Evolutionary conservation across 2,797 vertebrate species (phyloP), one percentile per base, ranked within the genome.

Genomic region (Chelmon rostratus): DNA sequence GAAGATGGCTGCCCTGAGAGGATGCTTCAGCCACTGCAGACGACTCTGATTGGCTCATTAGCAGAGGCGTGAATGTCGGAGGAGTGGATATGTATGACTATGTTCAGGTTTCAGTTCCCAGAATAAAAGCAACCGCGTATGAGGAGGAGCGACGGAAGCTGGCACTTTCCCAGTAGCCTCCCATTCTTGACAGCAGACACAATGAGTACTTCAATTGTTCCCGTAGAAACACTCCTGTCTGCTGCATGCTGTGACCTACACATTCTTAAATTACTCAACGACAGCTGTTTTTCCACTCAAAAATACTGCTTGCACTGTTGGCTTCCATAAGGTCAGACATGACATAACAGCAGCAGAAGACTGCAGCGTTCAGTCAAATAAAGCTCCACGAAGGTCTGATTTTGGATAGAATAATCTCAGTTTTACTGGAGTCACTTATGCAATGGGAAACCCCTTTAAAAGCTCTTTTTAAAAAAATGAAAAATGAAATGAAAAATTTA

Each of bases 31-130:
- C 23, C 15, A 6, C 21, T 33, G 8, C 1, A 15, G 12, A 16
- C 8, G 6, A 21, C 2, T 62, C 76, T 84, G 88, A 94, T 92
- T 91, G 92, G 92, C 79, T 82, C 31, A 16, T 50, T 16, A 16
- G 11, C 16, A 49, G 87, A 86, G 92, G 92, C 49, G 90, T 89
- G 78, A 0, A 5, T 4, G 10, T 18, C 44, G 56, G 67, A 21
- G 66, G 77, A 52, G 49, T 56, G n/a, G 40, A 6, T 16, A 2
- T 40, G 18, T 72, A 37, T 46, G 58, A 44, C 44, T 69, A 58
- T 61, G 16, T 2, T 71, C 50, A 31, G 25, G 38, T 47, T 63
- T 69, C 31, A 33, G 2, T 72, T 86, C 69, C 52, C 31, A 73
- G 50, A 84, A 71, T 70, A 57, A 79, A 62, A 56, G 9, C 3